Conservation (phyloP, 2,113 vertebrate genomes). For the Lonchura striata region DNA sequence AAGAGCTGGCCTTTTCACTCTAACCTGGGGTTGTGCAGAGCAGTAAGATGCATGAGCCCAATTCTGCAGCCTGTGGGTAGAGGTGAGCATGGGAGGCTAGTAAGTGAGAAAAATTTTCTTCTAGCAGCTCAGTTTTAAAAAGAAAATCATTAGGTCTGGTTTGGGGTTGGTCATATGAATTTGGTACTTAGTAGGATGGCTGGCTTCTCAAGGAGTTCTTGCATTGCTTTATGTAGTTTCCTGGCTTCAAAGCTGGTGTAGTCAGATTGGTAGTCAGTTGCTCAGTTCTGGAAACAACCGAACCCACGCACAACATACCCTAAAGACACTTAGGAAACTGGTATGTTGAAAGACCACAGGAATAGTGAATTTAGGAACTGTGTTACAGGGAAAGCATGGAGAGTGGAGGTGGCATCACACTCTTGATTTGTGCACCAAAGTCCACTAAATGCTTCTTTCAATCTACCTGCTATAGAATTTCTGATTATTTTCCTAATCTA, state of each 20-base stretch:
- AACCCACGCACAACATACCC: neutral
- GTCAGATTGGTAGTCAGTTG: neutral
- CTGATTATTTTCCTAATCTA: neutral
- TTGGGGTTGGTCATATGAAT: neutral
- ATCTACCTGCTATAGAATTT: neutral
- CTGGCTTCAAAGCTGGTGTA: neutral
- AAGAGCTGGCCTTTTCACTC: neutral
- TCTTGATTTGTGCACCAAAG: neutral
- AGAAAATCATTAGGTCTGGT: neutral
- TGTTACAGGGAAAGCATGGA: neutral
- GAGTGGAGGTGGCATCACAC: neutral
- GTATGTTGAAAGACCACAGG: neutral
- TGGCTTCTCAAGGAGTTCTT: neutral
- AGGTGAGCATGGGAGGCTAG: neutral
- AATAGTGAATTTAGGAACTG: neutral
- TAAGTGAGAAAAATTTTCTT: neutral
- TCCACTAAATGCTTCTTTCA: neutral
- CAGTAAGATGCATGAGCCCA: neutral
- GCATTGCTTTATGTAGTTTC: neutral
- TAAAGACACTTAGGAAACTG: neutral
- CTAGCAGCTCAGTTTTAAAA: neutral
- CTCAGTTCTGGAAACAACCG: fast-evolving
- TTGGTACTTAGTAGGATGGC: neutral
- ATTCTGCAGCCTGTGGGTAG: neutral
- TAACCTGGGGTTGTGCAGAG: neutral